Evolutionary conservation across 2,797 vertebrate species (phyloP).

Genomic region (Characodon lateralis): DNA sequence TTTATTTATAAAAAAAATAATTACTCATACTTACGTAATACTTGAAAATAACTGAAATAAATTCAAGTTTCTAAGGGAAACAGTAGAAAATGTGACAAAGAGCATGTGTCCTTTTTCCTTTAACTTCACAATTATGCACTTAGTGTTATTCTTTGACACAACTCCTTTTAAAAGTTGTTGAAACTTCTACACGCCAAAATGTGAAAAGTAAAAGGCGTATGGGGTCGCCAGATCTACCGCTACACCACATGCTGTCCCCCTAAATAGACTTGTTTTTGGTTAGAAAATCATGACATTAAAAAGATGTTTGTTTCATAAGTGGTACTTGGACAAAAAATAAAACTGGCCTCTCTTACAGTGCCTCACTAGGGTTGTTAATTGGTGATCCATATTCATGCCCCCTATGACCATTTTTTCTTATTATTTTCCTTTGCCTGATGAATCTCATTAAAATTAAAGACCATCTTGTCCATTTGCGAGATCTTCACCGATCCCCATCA

Average conservation of each 20-base stretch:
- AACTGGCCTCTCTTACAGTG: constrained; percentile 35
- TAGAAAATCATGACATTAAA: neutral
- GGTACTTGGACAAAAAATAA: constrained; percentile 39
- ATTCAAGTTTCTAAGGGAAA: too few species aligned
- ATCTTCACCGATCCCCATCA: constrained; percentile 31
- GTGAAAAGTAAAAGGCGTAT: neutral
- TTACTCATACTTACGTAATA: neutral
- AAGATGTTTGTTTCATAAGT: constrained; percentile 9
- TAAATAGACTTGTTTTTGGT: neutral
- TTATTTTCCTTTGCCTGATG: constrained; percentile 35
- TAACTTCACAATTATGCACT: neutral
- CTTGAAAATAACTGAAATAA: too few species aligned
- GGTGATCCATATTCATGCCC: constrained; percentile 53
- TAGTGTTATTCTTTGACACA: neutral
- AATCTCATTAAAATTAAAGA: constrained; percentile 50
- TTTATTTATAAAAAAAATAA: neutral
- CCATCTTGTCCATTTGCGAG: constrained; percentile 26
- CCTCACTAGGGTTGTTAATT: constrained; percentile 48
- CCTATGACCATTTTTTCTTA: constrained; percentile 31
- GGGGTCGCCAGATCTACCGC: neutral
- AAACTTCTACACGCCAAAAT: neutral
- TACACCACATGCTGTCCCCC: neutral
- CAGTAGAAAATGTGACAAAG: neutral
- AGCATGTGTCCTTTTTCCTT: neutral
- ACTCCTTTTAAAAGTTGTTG: neutral